Conservation (phyloP, 2,888 invertebrate genomes). For the Drosophila nigricruria region DNA sequence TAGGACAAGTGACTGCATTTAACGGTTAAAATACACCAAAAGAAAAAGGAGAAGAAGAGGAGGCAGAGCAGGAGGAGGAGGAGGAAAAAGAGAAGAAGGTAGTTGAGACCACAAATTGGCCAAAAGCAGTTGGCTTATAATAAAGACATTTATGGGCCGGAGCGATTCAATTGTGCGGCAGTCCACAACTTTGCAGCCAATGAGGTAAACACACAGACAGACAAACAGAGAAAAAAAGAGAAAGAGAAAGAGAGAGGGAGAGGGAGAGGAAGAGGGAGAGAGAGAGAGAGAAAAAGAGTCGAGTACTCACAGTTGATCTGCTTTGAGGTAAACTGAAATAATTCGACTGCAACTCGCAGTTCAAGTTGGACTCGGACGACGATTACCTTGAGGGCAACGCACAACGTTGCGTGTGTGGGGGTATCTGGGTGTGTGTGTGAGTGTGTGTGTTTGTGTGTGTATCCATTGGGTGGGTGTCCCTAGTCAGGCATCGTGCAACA, state of each 20-base stretch:
- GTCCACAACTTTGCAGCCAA: slow-evolving; percentile 58
- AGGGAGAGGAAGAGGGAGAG: too few species aligned
- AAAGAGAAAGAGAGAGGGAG: background rate
- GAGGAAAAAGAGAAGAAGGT: too few species aligned
- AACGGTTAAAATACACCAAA: background rate
- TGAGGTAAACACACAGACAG: background rate
- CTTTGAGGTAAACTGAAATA: slow-evolving; percentile 32
- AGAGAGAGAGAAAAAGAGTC: background rate
- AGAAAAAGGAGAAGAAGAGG: background rate
- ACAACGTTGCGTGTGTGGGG: slow-evolving; percentile 51
- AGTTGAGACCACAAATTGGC: slow-evolving; percentile 58
- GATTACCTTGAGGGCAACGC: slow-evolving; percentile 54
- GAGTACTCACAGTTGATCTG: slow-evolving; percentile 25
- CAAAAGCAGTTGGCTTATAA: slow-evolving; percentile 65
- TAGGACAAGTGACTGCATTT: background rate
- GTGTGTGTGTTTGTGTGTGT: slow-evolving; percentile 31
- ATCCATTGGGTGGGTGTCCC: slow-evolving; percentile 54
- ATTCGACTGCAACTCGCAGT: slow-evolving; percentile 35
- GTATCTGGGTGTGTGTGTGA: slow-evolving; percentile 17
- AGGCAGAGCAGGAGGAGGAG: background rate
- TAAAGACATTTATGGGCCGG: slow-evolving; percentile 73
- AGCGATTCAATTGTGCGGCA: slow-evolving; percentile 64
- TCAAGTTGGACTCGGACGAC: slow-evolving; percentile 10
- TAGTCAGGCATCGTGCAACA: slow-evolving; percentile 54
- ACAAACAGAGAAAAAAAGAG: background rate